Evolutionary conservation across 2,113 vertebrate genomes (phyloP), one percentile per base, ranked within the genome.

Genomic region (Vulpes lagopus): DNA sequence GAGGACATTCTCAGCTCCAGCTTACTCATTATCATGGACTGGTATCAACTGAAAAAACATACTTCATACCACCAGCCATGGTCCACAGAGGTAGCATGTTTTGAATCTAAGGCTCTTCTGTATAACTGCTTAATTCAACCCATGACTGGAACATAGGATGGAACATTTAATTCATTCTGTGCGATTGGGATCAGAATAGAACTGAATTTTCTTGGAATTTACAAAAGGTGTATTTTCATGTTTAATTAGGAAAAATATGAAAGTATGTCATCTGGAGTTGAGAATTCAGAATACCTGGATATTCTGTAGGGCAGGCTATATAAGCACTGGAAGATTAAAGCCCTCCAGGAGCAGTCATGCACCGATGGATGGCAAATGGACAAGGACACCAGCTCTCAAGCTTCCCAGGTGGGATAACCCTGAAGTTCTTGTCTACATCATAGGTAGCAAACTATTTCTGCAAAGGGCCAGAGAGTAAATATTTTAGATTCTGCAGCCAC

Each of bases 241-340:
- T 95, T 93, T 93, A 91, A 27, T 93, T 91, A 73, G 59, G 38
- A n/a, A 82, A 93, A 90, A 76, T 94, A 69, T 55, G 19, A 92
- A 89, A 85, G 71, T 32, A 49, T 67, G 38, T 67, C 65, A 94
- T 87, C 23, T 16, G 57, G 55, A 11, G 27, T 51, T 86, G 11
- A 81, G 55, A 94, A 84, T 82, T 82, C 65, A 60, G 27, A 95
- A 79, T 53, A 83, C 55, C 11, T 62, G 38, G 20, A 6, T 65
- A 55, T 92, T 82, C 27, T 94, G 2, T n/a, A 86, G 19, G 25
- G 38, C 38, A 94, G 17, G 51, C 14, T 92, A 55, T 11, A 0
- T 62, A 78, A 74, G 7, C 85, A 17, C 53, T 91, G 7, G 62
- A 43, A 88, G 76, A 64, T 86, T 11, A 88, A 93, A 78, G 59